Evolutionary conservation across 2,113 vertebrate species (phyloP).

Genomic region (zebrafish (Danio rerio)): GRCz12tu NC_133185.1:26746501-26747000

Average conservation of each 20-base stretch:
- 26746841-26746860: conserved; percentile 53
- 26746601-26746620: conserved; percentile 59
- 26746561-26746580: conserved; percentile 6
- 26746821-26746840: conserved; percentile 52
- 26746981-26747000: conserved; percentile 32
- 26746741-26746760: conserved; percentile 40
- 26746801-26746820: conserved; percentile 39
- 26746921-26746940: background rate
- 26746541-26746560: too few relatives aligned
- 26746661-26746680: conserved; percentile 66
- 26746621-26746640: conserved; percentile 53
- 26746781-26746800: conserved; percentile 35
- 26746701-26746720: conserved; percentile 64
- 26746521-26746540: too few relatives aligned
- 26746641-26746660: conserved; percentile 74
- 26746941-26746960: conserved; percentile 32
- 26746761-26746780: conserved; percentile 16
- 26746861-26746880: conserved; percentile 50
- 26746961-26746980: conserved; percentile 57
- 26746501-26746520: too few relatives aligned
- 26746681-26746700: conserved; percentile 69
- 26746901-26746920: conserved; percentile 28
- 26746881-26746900: conserved; percentile 47
- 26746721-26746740: conserved; percentile 63
- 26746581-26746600: conserved; percentile 41